Conservation (phyloP, 2,113 vertebrate species). For the Dipodomys merriami region DNA sequence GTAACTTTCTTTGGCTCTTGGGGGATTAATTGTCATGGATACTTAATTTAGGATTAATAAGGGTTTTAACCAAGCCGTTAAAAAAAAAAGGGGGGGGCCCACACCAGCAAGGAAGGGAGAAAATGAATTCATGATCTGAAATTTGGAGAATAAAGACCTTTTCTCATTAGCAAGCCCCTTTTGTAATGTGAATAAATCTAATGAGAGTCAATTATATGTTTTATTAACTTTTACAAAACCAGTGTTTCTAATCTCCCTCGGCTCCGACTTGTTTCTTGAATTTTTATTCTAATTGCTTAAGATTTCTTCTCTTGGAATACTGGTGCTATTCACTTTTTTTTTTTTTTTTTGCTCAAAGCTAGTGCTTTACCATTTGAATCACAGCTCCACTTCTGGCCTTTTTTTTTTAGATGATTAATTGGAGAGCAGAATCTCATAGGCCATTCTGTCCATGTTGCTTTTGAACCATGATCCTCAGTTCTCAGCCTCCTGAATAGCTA, state of each 20-base stretch:
- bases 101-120: conserved; percentile 69
- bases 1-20: conserved; percentile 50
- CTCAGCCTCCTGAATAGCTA: too few relatives aligned
- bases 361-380: too few relatives aligned
- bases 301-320: background rate
- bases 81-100: conserved; percentile 49
- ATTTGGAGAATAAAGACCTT: conserved; percentile 75
- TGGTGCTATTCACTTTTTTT: background rate
- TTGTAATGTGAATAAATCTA: conserved; percentile 76
- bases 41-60: conserved; percentile 81
- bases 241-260: conserved; percentile 20
- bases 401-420: too few relatives aligned
- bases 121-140: conserved; percentile 76
- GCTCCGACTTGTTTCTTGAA: conserved; percentile 1
- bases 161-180: conserved; percentile 77
- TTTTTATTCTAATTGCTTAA: background rate
- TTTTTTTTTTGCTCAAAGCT: background rate
- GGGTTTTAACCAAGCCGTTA: conserved; percentile 75
- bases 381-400: too few relatives aligned
- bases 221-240: conserved; percentile 74
- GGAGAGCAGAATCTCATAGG: too few relatives aligned
- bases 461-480: too few relatives aligned
- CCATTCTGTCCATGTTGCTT: too few relatives aligned
- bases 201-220: conserved; percentile 77
- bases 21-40: conserved; percentile 77